These are phyloP conservation scores for Malthinus seriepunctatus DNA, from an alignment of 2,888 invertebrate genomes.

Conservation along the genomic window DNA sequence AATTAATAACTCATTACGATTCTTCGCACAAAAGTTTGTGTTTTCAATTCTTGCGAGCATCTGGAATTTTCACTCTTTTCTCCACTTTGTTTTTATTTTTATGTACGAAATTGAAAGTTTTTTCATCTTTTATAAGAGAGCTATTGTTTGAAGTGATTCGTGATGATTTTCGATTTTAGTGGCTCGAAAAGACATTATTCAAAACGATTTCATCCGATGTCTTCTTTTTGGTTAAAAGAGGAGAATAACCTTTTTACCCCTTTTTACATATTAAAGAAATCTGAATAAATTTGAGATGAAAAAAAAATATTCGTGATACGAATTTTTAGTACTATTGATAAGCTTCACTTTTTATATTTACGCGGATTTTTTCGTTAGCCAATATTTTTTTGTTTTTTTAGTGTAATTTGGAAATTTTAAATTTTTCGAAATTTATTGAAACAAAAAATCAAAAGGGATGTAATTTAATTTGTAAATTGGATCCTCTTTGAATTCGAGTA, in stretches of 20 bases:
- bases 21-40: slow-evolving; percentile 9
- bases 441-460: slow-evolving; percentile 28
- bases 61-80: slow-evolving; percentile 10
- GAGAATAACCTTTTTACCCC: neutral
- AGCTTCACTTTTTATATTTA: neutral
- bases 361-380: neutral
- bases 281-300: neutral
- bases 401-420: neutral
- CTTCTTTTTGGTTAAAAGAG: neutral
- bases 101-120: too few species aligned
- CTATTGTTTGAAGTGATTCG: neutral
- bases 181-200: slow-evolving; percentile 35
- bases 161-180: slow-evolving; percentile 22
- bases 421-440: neutral
- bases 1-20: slow-evolving; percentile 31
- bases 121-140: slow-evolving; percentile 35
- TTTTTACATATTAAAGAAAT: slow-evolving; percentile 4
- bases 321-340: neutral
- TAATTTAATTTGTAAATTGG: slow-evolving; percentile 33
- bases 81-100: too few species aligned
- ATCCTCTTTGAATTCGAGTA: slow-evolving; percentile 25
- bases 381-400: neutral
- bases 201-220: slow-evolving; percentile 27
- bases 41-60: neutral
- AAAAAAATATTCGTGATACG: neutral